phyloP scores from a whole-genome alignment of 1,140 invertebrate genomes.

The Thaumetopoea pityocampa region DNA sequence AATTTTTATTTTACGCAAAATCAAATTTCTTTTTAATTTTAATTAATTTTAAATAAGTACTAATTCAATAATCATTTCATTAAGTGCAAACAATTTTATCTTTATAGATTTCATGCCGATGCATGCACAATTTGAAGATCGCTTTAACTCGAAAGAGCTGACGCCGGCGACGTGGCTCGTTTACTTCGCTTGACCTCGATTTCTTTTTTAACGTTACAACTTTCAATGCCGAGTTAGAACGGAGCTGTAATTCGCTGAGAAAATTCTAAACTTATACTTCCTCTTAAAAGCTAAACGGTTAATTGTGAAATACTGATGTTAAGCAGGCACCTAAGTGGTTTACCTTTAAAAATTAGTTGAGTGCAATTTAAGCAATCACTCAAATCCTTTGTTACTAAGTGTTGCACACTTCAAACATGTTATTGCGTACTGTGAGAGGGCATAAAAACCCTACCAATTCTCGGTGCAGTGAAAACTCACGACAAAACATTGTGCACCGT shows the following conservation, averaged over 20 bases:
- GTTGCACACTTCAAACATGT: neutral
- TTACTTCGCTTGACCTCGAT: constrained; percentile 64
- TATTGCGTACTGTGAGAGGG: neutral
- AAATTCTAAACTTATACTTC: constrained; percentile 8
- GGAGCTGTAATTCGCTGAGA: constrained; percentile 6
- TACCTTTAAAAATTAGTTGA: no score
- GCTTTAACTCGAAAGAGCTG: constrained; percentile 38
- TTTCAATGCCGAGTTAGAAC: constrained; percentile 64
- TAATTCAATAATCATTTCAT: no score
- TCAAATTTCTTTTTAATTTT: no score
- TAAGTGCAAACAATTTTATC: no score
- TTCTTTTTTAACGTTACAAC: constrained; percentile 71
- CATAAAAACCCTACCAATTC: constrained; percentile 3
- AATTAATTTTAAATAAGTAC: no score
- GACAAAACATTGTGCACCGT: neutral
- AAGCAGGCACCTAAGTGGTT: no score
- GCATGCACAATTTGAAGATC: constrained; percentile 13
- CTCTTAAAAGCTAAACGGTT: constrained; percentile 1
- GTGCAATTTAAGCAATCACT: constrained; percentile 1
- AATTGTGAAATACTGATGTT: neutral
- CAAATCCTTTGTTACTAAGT: neutral
- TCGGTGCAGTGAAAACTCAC: constrained; percentile 5
- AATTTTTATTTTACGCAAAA: no score
- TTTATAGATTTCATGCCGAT: neutral
- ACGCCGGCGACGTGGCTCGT: constrained; percentile 64